Conservation (phyloP, 2,888 invertebrate species). For the Volucella zonaria region DNA sequence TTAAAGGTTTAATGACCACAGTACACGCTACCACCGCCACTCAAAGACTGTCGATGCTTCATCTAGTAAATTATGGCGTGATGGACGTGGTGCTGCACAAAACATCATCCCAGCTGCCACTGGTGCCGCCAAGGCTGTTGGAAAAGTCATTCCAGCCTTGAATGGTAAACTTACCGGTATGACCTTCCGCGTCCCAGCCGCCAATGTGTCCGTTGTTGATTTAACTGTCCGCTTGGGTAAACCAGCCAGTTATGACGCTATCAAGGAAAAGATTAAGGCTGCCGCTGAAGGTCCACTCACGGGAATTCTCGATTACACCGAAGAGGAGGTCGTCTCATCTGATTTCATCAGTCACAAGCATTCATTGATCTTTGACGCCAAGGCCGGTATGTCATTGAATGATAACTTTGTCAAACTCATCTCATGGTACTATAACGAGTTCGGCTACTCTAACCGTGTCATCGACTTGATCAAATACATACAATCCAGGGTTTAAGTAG, state of each 20-base stretch:
- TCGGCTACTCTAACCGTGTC: conserved; percentile 98
- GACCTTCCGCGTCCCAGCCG: conserved; percentile 99
- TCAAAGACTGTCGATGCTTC: no score
- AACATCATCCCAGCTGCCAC: conserved; percentile 99
- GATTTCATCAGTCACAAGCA: conserved; percentile 96
- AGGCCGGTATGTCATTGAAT: conserved; percentile 96
- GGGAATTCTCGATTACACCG: conserved; percentile 96
- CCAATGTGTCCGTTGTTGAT: conserved; percentile 99
- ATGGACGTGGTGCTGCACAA: conserved; percentile 98
- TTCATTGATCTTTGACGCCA: conserved; percentile 98
- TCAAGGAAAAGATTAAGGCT: conserved; percentile 94
- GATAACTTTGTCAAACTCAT: conserved; percentile 98
- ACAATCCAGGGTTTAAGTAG: conserved; percentile 86
- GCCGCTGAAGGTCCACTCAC: conserved; percentile 93
- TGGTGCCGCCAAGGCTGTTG: conserved; percentile 99
- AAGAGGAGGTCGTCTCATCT: conserved; percentile 97
- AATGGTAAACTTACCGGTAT: conserved; percentile 99
- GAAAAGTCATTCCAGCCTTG: conserved; percentile 98
- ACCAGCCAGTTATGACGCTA: conserved; percentile 93
- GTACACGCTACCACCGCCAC: no score
- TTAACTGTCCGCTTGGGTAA: conserved; percentile 95
- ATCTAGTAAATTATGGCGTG: conserved; percentile 97
- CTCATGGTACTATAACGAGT: conserved; percentile 99
- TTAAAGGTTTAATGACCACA: no score
- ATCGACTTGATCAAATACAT: conserved; percentile 98